These are phyloP conservation scores for Mallotus villosus DNA, from an alignment of 2,797 vertebrate genomes.

Conservation along the genomic window DNA sequence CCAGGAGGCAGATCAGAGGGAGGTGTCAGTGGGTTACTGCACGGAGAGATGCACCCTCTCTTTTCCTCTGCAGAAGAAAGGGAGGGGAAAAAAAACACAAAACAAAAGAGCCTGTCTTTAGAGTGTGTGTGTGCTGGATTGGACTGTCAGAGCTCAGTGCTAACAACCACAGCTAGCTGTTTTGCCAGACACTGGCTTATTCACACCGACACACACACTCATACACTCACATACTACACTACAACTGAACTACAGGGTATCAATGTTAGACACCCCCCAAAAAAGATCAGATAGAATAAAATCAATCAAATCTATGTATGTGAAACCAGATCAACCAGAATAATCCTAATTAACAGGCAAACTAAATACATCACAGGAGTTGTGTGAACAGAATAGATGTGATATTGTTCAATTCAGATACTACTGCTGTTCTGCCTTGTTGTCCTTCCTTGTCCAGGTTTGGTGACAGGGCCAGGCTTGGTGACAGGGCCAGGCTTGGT, in stretches of 20 bases:
- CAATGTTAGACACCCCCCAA: neutral
- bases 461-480: slow-evolving; percentile 6
- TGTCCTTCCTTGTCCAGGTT: neutral
- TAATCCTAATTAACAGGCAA: neutral
- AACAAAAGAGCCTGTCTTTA: slow-evolving; percentile 73
- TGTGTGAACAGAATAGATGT: neutral
- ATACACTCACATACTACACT: neutral
- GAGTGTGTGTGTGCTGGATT: slow-evolving; percentile 64
- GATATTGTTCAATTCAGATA: too few relatives aligned
- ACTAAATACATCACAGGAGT: neutral
- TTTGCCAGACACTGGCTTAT: slow-evolving; percentile 46
- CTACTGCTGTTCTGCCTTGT: too few relatives aligned
- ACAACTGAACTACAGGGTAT: neutral
- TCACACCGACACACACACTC: neutral
- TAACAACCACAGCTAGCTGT: slow-evolving; percentile 65
- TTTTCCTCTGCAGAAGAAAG: slow-evolving; percentile 59
- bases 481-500: slow-evolving; percentile 31
- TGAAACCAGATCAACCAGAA: too few relatives aligned
- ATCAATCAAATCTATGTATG: neutral
- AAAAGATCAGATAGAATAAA: neutral
- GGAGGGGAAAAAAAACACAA: slow-evolving; percentile 18
- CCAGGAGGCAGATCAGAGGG: slow-evolving; percentile 72
- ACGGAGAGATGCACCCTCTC: slow-evolving; percentile 62
- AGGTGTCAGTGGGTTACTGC: slow-evolving; percentile 74
- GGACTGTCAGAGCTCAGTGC: slow-evolving; percentile 67